Conservation (phyloP, 2,888 invertebrate species). For the Tenthredo distinguenda region DNA sequence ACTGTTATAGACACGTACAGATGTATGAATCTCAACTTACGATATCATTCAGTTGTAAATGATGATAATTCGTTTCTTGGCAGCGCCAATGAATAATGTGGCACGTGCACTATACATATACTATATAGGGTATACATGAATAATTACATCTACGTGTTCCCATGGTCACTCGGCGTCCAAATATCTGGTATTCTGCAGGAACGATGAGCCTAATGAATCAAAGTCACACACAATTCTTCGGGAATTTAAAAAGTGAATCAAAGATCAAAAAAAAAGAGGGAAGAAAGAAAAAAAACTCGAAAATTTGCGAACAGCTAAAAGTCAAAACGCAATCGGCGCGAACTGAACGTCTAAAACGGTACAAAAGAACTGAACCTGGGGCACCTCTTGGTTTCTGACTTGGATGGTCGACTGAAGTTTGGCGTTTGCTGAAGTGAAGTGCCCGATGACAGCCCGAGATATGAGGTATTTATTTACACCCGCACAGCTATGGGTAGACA, state of each 20-base stretch:
- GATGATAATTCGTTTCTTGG: conserved; percentile 46
- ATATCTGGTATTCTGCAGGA: background rate
- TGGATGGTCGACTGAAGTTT: background rate
- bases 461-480: conserved; percentile 73
- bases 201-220: background rate
- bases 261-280: background rate
- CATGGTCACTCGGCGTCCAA: background rate
- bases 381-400: conserved; percentile 25
- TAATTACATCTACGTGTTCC: background rate
- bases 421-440: conserved; percentile 57
- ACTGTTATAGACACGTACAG: background rate
- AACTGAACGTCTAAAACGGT: conserved; percentile 3
- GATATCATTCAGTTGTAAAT: background rate
- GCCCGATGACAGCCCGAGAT: conserved; percentile 69
- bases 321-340: background rate
- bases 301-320: background rate
- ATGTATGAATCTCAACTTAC: conserved; percentile 4
- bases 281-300: background rate
- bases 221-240: background rate
- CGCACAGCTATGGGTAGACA: conserved; percentile 66
- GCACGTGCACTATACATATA: background rate
- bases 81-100: conserved; percentile 42
- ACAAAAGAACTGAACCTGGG: conserved; percentile 25
- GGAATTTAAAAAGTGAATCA: background rate
- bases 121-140: background rate